Base-by-base conservation (phyloP, 2,888 invertebrate species). In the Axea sp. region DNA sequence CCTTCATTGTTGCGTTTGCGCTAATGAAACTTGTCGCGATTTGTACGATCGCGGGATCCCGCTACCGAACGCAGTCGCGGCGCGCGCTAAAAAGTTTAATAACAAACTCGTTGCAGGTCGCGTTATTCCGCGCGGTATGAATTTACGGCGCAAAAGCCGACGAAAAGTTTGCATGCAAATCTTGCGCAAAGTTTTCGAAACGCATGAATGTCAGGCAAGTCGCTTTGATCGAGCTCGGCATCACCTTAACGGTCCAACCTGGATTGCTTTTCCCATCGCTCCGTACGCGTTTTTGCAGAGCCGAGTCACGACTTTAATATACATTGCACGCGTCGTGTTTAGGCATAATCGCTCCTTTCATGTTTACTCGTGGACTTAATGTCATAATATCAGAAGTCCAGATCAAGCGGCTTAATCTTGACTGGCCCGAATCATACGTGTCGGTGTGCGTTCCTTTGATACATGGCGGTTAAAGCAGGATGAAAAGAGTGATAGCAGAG, bases 311-410 rank as follows among this genome's bases (percentile, higher is more conserved):
- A 72, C 57, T 72, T 51, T 41, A 51, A 35, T 57, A 59, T 72
- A 57, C 64, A 64, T 49, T 51, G 72, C 72, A 71, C 64, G 57
- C 59, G 71, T 51, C 57, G 71, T 49, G 71, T 64, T 62, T 62
- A 64, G 73, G 39, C 62, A 62, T 73, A 73, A 68, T 73, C 55
- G 55, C 47, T 51, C 15, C 49, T 55, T 57, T 55, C 67, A 47
- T 73, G 67, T 68, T 60, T 73, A 43, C 55, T 33, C 67, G 49
- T 35, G 47, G 62, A 68, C 57, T 67, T 68, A 68, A 73, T 67
- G 65, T 65, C 65, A 65, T 73, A 73, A 73, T 65, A 64, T 62
- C 55, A 59, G 57, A 7, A 45, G 45, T 26, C 47, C 41, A 65
- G 41, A 53, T 60, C 62, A 11, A 37, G 37, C 37, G 15, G 39